Evolutionary conservation across 2,113 vertebrate species (phyloP).

Genomic region (Centropus bengalensis): DNA sequence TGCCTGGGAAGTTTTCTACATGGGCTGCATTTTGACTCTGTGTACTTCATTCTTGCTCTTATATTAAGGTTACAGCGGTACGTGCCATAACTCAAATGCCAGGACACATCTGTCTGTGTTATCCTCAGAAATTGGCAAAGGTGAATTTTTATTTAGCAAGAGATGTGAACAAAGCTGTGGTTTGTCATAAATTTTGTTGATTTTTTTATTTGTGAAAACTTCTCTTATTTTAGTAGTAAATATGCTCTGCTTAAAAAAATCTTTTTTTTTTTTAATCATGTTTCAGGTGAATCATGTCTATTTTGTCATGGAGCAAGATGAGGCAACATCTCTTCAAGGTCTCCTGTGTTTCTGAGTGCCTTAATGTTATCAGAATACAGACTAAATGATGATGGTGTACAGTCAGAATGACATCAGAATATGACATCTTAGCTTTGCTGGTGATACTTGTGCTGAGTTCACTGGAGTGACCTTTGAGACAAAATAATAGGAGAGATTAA

Average conservation of each 20-base stretch:
- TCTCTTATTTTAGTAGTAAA: background rate
- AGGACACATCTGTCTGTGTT: background rate
- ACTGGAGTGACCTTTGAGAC: background rate
- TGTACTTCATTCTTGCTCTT: background rate
- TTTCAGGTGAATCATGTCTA: background rate
- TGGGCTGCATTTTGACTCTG: background rate
- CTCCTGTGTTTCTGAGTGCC: background rate
- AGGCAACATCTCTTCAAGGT: background rate
- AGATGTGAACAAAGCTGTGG: background rate
- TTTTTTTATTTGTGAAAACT: background rate
- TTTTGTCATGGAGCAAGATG: background rate
- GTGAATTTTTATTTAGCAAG: background rate
- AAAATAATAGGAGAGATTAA: background rate
- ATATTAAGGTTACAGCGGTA: background rate
- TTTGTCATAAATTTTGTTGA: background rate
- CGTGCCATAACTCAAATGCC: background rate
- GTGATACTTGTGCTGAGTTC: background rate
- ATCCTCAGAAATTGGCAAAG: background rate
- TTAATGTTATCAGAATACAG: accelerated
- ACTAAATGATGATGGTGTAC: background rate
- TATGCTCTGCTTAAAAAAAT: background rate
- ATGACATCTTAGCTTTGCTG: background rate
- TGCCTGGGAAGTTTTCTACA: background rate
- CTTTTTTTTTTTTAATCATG: background rate
- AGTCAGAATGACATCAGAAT: background rate